Percentiles rank a stretch among this genome's conserved stretches.
phyloP scores from a whole-genome alignment of 1,140 invertebrate genomes.

The Leptoteleia sp. region DNA sequence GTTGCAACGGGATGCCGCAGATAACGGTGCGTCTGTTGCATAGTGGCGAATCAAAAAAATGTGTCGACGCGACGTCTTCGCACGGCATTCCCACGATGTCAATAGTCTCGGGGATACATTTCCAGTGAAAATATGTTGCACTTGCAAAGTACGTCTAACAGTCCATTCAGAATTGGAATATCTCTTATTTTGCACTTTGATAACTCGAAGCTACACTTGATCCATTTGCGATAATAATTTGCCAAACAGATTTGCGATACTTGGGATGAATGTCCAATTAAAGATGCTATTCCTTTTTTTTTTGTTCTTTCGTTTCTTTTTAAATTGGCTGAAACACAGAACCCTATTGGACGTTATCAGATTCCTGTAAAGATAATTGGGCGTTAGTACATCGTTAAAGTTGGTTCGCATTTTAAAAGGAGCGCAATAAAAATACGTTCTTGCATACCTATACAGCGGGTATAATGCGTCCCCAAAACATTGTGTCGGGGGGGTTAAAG shows the following conservation, averaged over 20 bases:
- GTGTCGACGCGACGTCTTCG: background rate
- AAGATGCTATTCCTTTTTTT: no score
- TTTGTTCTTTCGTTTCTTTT: no score
- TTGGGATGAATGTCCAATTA: no score
- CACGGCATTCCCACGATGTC: slow-evolving; percentile 29
- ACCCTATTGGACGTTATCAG: slow-evolving; percentile 25
- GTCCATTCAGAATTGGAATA: no score
- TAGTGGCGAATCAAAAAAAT: slow-evolving; percentile 9
- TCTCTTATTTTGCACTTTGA: no score
- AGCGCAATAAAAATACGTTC: background rate
- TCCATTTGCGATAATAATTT: no score
- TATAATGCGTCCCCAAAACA: no score
- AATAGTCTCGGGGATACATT: slow-evolving; percentile 1
- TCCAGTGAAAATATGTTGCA: no score
- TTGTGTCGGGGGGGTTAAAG: background rate
- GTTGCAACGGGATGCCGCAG: slow-evolving; percentile 45
- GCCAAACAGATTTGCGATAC: no score
- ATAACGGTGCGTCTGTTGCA: slow-evolving; percentile 36
- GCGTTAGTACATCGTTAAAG: slow-evolving; percentile 17
- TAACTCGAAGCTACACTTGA: no score
- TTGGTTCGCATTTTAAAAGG: slow-evolving; percentile 32
- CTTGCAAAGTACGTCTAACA: no score
- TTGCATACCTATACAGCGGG: no score
- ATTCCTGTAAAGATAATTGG: slow-evolving; percentile 39
- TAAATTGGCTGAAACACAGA: slow-evolving; percentile 7